Evolutionary conservation across 2,113 vertebrate genomes (phyloP), one percentile per base, ranked within the genome.

Genomic region (Apeltes quadracus): DNA sequence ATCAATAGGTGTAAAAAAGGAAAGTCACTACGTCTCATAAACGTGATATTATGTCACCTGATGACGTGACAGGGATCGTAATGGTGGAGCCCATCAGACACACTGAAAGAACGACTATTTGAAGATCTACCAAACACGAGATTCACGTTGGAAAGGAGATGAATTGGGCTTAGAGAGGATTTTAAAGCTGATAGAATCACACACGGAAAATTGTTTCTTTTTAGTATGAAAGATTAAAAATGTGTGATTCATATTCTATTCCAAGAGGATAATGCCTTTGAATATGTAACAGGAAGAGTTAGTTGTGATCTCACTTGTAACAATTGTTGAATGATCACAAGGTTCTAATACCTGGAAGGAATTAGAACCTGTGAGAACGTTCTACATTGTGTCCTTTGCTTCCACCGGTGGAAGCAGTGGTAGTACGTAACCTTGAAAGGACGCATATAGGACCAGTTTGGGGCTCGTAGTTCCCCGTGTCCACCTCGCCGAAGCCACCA

Each of bases 31-130:
- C 38, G 39, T 43, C 48, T 43, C 50, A 54, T 66, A 43, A 66
- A 79, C n/a, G 43, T 69, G 25, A 10, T 38, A 70, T 84, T 53
- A 59, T 38, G 12, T 64, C 56, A 73, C 48, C 16, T 10, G 7
- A 79, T 9, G 14, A 41, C 36, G 58, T 62, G 32, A 58, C 50
- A 70, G 13, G 59, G 48, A 77, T 5, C 7, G 44, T 23, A 44
- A 8, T 69, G 69, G 54, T 54, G 67, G 32, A 77, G 27, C 46
- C 39, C n/a, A 63, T 68, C 48, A 66, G 38, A 55, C n/a, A 41
- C 13, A 63, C 39, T 4, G 22, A 62, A 36, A 15, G 53, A 0
- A 22, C 65, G 36, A 51, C 27, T n/a, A 16, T 63, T 66, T 62
- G 55, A 69, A 27, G 50, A 20, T 2, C 5, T 27, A 25, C 13